Conservation (phyloP, 2,113 vertebrate species). For the Ophthalmolycus amberensis region DNA sequence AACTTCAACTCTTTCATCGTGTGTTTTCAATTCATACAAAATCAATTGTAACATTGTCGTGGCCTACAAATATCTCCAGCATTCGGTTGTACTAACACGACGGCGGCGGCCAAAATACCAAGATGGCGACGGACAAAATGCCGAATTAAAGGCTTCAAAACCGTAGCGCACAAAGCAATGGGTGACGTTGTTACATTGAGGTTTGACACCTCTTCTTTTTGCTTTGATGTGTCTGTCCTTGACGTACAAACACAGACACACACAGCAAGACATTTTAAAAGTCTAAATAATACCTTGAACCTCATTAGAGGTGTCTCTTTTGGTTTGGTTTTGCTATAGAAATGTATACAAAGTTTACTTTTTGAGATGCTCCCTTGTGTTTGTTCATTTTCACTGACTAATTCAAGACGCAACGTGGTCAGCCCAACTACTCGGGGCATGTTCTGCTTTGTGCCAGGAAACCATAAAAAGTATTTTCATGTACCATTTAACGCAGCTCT, state of each 20-base stretch:
- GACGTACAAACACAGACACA: background rate
- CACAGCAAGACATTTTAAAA: background rate
- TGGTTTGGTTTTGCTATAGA: background rate
- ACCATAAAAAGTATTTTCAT: constrained; percentile 47
- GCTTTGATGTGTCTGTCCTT: background rate
- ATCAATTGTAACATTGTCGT: too few relatives aligned
- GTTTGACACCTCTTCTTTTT: constrained; percentile 57
- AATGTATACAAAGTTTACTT: background rate
- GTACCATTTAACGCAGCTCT: constrained; percentile 24
- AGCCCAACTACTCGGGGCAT: constrained; percentile 16
- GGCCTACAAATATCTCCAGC: too few relatives aligned
- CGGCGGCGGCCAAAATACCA: too few relatives aligned
- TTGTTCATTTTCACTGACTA: constrained; percentile 11
- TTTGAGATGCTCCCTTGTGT: background rate
- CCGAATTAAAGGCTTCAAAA: too few relatives aligned
- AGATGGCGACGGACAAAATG: too few relatives aligned
- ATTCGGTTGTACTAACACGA: too few relatives aligned
- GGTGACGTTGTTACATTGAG: background rate
- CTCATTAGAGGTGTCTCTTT: background rate
- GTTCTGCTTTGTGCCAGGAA: constrained; percentile 39
- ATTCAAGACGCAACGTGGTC: constrained; percentile 7
- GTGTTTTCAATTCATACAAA: too few relatives aligned
- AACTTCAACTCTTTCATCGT: too few relatives aligned
- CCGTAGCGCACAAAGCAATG: too few relatives aligned
- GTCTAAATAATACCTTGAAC: background rate